Evolutionary conservation across 2,113 vertebrate species (phyloP).

Genomic region (Copsychus sechellarum): DNA sequence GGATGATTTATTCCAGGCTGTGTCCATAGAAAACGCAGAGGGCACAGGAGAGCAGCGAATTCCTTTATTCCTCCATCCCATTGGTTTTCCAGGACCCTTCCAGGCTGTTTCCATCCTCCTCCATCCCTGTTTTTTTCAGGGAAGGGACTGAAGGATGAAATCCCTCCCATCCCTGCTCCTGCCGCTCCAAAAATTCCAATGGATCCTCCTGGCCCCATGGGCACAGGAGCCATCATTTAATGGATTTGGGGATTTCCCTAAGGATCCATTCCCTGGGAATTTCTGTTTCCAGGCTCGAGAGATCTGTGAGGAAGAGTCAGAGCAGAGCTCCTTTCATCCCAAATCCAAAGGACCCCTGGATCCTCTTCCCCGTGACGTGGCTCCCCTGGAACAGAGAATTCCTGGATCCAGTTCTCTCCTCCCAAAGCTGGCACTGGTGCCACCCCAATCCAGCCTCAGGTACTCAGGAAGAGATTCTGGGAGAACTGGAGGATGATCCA

Average conservation of each 20-base stretch:
- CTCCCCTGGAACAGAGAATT: neutral
- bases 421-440: neutral
- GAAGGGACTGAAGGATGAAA: neutral
- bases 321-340: neutral
- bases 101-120: neutral
- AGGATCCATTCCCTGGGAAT: neutral
- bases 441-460: accelerated
- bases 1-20: neutral
- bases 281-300: neutral
- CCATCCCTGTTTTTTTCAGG: neutral
- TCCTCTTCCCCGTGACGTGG: neutral
- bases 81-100: neutral
- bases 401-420: neutral
- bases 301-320: neutral
- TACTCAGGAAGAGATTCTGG: accelerated
- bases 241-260: neutral
- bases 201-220: neutral
- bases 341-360: neutral
- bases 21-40: neutral
- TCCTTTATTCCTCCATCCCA: neutral
- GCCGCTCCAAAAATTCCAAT: neutral
- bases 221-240: neutral
- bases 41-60: accelerated
- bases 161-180: neutral
- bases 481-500: neutral